Conservation (phyloP, 2,113 vertebrate species). For the Noturus placidus region DNA sequence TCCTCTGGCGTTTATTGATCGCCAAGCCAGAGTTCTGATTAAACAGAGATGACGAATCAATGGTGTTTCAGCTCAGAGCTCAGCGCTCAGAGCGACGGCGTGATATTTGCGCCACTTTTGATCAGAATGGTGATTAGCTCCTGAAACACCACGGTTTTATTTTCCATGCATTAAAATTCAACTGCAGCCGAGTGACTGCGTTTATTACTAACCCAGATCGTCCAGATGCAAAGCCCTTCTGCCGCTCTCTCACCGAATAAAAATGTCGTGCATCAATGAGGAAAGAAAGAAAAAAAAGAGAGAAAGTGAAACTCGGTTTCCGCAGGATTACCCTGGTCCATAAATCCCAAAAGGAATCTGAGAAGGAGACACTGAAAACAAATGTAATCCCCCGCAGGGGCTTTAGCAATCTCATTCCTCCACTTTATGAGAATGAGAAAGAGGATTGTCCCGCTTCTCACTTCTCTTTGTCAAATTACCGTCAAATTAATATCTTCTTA, state of each 20-base stretch:
- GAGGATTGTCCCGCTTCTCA: conserved; percentile 64
- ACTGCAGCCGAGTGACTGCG: not conserved
- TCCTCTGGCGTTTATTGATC: conserved; percentile 43
- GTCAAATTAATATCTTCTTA: conserved; percentile 59
- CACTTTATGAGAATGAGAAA: conserved; percentile 65
- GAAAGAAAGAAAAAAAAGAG: not conserved
- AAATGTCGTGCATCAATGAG: not conserved
- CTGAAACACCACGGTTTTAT: not conserved
- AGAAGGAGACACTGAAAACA: conserved; percentile 64
- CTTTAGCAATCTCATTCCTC: conserved; percentile 76
- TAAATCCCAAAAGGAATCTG: conserved; percentile 63
- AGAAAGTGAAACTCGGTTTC: conserved; percentile 57
- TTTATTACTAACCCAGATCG: conserved; percentile 26
- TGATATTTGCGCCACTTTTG: conserved; percentile 37
- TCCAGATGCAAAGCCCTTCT: conserved; percentile 33
- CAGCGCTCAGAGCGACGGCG: conserved; percentile 17
- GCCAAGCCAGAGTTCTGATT: conserved; percentile 45
- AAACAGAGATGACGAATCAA: conserved; percentile 49
- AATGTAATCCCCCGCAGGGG: conserved; percentile 68
- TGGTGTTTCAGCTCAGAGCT: conserved; percentile 31
- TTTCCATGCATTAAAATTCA: conserved; percentile 4
- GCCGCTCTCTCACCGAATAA: conserved; percentile 10
- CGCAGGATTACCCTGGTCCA: conserved; percentile 64
- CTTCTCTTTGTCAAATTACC: conserved; percentile 62
- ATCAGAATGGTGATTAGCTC: conserved; percentile 40